These are phyloP conservation scores for Temnothorax nylanderi DNA, from an alignment of 1,140 invertebrate genomes.

Conservation along the genomic window DNA sequence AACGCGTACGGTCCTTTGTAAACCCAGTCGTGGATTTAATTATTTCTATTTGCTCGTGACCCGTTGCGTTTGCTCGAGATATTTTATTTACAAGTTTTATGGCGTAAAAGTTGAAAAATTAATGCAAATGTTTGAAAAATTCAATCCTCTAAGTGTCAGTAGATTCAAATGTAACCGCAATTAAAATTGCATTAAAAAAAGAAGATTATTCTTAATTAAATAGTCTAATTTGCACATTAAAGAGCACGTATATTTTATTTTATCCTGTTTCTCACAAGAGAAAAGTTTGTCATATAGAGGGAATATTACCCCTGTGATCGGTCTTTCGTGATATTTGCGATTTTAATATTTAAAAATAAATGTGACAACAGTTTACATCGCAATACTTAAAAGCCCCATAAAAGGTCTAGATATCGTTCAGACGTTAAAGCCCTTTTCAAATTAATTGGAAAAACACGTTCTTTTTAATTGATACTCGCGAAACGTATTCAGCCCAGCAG, in stretches of 20 bases:
- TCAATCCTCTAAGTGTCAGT: not conserved
- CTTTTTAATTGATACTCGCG: conserved; percentile 38
- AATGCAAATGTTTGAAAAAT: not conserved
- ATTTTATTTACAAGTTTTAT: conserved; percentile 24
- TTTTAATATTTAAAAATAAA: not conserved
- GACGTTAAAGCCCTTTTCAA: not conserved
- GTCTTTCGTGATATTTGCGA: not conserved
- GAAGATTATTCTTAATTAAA: not conserved
- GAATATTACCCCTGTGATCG: not conserved
- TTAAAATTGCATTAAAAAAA: not conserved
- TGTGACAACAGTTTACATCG: not conserved
- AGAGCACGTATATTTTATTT: not conserved
- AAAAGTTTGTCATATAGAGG: not conserved
- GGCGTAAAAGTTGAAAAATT: not conserved
- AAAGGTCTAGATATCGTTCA: not conserved
- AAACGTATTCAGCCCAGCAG: conserved; percentile 30
- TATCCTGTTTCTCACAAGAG: not conserved
- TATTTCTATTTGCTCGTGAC: not conserved
- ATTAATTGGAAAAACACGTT: conserved; percentile 44
- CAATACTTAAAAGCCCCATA: not conserved
- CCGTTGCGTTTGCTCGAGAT: not conserved
- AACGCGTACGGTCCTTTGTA: not conserved
- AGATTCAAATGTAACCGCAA: not conserved
- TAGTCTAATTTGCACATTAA: not conserved
- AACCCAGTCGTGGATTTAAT: conserved; percentile 6